Percentiles rank a stretch among this genome's conserved stretches.
Conservation (phyloP, 2,888 invertebrate genomes). For the Philhelius pedissequus region DNA sequence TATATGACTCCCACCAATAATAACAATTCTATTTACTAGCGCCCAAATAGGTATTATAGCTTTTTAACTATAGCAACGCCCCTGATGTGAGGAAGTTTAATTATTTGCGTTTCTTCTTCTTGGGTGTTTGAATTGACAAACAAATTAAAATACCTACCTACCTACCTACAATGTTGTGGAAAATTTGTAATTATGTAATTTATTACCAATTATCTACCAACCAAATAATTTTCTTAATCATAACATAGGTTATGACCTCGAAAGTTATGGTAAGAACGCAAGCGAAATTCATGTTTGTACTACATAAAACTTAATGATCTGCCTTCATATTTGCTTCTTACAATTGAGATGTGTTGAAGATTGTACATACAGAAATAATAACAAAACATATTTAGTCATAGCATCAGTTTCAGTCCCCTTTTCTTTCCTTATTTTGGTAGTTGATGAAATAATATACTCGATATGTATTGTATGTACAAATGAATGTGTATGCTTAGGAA, state of each 20-base stretch:
- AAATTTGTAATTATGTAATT: slow-evolving; percentile 2
- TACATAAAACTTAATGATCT: background rate
- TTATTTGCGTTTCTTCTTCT: slow-evolving; percentile 21
- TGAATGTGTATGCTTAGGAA: background rate
- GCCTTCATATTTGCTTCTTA: too few species aligned
- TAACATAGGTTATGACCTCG: too few species aligned
- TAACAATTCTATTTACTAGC: background rate
- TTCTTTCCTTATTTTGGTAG: background rate
- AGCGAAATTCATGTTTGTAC: background rate
- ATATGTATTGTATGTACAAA: too few species aligned
- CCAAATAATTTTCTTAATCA: background rate
- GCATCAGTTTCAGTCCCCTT: too few species aligned
- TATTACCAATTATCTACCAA: too few species aligned
- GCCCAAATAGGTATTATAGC: background rate
- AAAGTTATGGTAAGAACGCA: background rate
- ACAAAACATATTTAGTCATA: too few species aligned
- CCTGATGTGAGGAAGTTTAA: background rate
- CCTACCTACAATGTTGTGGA: slow-evolving; percentile 20
- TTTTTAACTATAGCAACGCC: background rate
- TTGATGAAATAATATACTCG: background rate
- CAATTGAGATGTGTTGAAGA: too few species aligned
- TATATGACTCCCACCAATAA: background rate
- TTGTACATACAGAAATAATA: too few species aligned
- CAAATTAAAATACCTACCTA: too few species aligned
- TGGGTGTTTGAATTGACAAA: background rate